Evolutionary conservation across 2,113 vertebrate genomes (phyloP), one percentile per base, ranked within the genome.

Genomic region (Turnix velox): DNA sequence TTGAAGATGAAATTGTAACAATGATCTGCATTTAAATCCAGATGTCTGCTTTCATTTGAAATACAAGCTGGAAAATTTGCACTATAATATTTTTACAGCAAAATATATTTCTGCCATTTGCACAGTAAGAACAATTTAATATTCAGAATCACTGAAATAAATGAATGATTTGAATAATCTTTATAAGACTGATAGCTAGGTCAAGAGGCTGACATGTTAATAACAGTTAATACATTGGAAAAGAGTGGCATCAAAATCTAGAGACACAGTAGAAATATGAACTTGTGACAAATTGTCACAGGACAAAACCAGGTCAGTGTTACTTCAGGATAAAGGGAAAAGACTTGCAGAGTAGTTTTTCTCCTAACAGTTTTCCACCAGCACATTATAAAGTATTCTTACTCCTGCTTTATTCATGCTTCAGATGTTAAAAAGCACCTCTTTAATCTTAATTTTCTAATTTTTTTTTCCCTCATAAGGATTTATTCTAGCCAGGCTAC

Each of bases 21-120:
- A 6, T 22, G 8, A 35, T 84, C 61, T 67, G 24, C 7, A 28
- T 95, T 96, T 94, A 93, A 97, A 96, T 48, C 18, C 43, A 86
- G 40, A 85, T 84, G 4, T 2, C 12, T 90, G 27, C 42, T 96
- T 95, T 94, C 48, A 35, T 76, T 78, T 84, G 23, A 97, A 91
- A 82, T 82, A 51, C 58, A 66, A 33, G 62, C 75, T 77, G 51
- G 59, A 94, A 93, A 10, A 5, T 93, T 39, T 85, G 63, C 52
- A 77, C 67, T 87, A 39, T 81, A 81, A 39, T 17, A 43, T 48
- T 71, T 69, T 57, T 19, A 19, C 84, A 68, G 19, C 55, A 82
- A 96, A 97, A 84, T 80, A 22, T 85, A 93, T 95, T 97, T 96
- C 90, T 52, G 72, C 89, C 65, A 91, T 91, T 46, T 95, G 23